Conservation (phyloP, 2,797 vertebrate species). For the Lycodopsis pacificus region DNA sequence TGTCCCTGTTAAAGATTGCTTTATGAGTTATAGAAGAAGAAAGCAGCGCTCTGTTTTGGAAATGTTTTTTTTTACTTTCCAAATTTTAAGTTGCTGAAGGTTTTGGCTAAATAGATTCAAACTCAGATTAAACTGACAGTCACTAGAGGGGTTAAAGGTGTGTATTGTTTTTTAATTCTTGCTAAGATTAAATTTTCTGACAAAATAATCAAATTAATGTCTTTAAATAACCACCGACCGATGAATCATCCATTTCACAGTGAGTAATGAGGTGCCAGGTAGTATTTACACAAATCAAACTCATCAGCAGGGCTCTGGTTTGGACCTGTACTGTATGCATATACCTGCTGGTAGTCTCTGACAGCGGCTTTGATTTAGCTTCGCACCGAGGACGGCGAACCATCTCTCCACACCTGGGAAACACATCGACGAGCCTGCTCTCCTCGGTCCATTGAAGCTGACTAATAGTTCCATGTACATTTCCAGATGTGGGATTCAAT, state of each 20-base stretch:
- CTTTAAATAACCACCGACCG: conserved; percentile 12
- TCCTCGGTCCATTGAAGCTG: conserved; percentile 41
- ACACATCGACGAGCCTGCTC: conserved; percentile 60
- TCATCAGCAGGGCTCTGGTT: conserved; percentile 22
- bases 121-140: conserved; percentile 11
- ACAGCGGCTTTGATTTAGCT: conserved; percentile 55
- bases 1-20: conserved; percentile 49
- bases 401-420: conserved; percentile 69
- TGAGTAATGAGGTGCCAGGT: conserved; percentile 38
- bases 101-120: conserved; percentile 17
- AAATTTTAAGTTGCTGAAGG: conserved; percentile 3
- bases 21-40: conserved; percentile 30
- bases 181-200: conserved; percentile 31
- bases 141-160: not conserved
- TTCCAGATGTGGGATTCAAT: conserved; percentile 80
- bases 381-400: conserved; percentile 26
- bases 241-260: conserved; percentile 11
- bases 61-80: not conserved
- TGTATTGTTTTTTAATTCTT: conserved; percentile 22
- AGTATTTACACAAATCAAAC: conserved; percentile 37
- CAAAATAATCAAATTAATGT: conserved; percentile 23
- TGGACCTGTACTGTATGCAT: conserved; percentile 17
- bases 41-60: not conserved
- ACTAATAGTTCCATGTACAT: conserved; percentile 70
- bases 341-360: conserved; percentile 48